Base-by-base conservation (phyloP, 2,113 vertebrate species). In the Sciurus niger region DNA sequence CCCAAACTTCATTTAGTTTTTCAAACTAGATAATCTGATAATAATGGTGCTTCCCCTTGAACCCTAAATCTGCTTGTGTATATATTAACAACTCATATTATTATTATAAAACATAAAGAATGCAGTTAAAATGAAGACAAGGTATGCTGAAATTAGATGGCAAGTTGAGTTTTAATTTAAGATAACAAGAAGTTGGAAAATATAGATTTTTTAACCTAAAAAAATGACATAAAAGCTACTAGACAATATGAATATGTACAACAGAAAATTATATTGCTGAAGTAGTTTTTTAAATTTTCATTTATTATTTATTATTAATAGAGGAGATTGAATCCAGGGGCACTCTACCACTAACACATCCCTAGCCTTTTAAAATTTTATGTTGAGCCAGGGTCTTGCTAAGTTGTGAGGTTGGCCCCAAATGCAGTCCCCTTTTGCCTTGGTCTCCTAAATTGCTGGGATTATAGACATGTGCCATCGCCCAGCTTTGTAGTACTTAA, bases 131-230 rank as follows among this genome's bases (percentile, higher is more conserved):
- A 4, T 82, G 74, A 92, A 89, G 48, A 51, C 18, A 72, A 88
- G n/a, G 37, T 67, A 6, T 43, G 11, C 43, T 83, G 30, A 91
- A 86, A 85, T 73, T 79, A 85, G 30, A 88, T 22, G 43, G 37
- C 46, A 93, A 86, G 12, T 18, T 95, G 53, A 92, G 34, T 63
- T 87, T 72, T 65, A 78, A 78, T 88, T 87, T 89, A 95, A 89
- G 46, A 89, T 32, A 17, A 10, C 8, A 65, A 58, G 17, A 32
- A 67, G 9, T 32, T 77, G 25, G 74, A 77, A 94, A 90, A 96
- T 46, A 65, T 1, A 73, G 17, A 89, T 12, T 89, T 92, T 93
- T 34, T 82, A 65, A 82, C 4, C 46, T 90, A 2, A 53, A 58
- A 93, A 55, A 92, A 84, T 60, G 24, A 76, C 46, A 87, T n/a